Conservation (phyloP, 2,113 vertebrate genomes). For the Proterorhinus semilunaris region DNA sequence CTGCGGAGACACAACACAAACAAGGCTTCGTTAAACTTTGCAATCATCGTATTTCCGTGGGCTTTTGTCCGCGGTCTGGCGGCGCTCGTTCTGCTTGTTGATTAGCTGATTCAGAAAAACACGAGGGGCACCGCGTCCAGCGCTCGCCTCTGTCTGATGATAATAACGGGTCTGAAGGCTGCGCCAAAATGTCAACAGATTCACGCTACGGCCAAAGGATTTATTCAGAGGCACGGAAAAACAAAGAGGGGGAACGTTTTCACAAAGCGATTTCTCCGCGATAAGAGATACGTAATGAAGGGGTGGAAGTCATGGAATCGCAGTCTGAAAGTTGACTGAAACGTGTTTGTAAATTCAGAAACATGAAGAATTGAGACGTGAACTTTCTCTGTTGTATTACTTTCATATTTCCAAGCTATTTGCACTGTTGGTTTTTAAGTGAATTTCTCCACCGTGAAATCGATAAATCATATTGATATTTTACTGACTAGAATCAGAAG, state of each 20-base stretch:
- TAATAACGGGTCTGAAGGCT: slow-evolving; percentile 48
- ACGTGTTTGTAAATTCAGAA: no score
- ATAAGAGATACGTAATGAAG: no score
- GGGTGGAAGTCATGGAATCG: no score
- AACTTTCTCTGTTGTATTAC: no score
- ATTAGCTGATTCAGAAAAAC: slow-evolving; percentile 38
- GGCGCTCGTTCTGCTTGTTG: slow-evolving; percentile 30
- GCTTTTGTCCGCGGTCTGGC: slow-evolving; percentile 13
- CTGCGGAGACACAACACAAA: slow-evolving; percentile 73
- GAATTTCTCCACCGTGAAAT: no score
- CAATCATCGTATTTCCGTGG: slow-evolving; percentile 4
- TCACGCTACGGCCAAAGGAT: neutral
- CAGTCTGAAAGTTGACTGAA: no score
- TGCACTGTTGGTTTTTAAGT: no score
- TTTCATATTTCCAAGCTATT: no score
- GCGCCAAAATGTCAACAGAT: slow-evolving; percentile 49
- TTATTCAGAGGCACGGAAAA: slow-evolving; percentile 11
- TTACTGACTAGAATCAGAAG: no score
- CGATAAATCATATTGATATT: no score
- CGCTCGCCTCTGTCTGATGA: slow-evolving; percentile 48
- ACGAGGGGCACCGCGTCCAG: slow-evolving; percentile 15
- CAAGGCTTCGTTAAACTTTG: slow-evolving; percentile 27
- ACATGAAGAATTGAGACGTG: no score
- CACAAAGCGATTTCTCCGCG: no score
- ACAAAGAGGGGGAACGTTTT: neutral